Base-by-base conservation (phyloP, 2,888 invertebrate species). In the Hyposoter dolosus region DNA sequence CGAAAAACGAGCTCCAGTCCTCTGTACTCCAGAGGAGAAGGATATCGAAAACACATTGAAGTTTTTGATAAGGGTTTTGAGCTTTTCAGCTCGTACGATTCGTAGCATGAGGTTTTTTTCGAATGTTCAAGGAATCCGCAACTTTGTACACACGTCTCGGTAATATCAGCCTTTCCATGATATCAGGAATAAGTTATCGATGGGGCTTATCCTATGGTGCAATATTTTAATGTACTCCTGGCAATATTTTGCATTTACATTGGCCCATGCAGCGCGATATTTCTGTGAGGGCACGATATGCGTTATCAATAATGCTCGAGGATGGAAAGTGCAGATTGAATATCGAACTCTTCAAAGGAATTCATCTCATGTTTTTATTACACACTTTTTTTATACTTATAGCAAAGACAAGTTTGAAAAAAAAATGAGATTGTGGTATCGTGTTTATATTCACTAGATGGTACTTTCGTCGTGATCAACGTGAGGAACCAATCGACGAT, bases 401-500 rank as follows among this genome's bases (percentile, higher is more conserved):
- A n/a, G 12, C n/a, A 32, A 35, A 40, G 6, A 7, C 17, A 17
- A 65, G 15, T 15, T 17, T 17, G n/a, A 65, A 10, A 19, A 43
- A 40, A 40, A 68, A 45, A 7, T 1, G 28, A 35, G 35, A 65
- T 71, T 47, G 19, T 32, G 53, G 45, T 68, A 82, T 63, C 68
- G 47, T 78, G 63, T 87, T 82, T 75, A 28, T 71, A 7, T 83
- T 72, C 80, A 86, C n/a, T 89, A 95, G 95, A 75, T 95, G 95
- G 95, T 94, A 95, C 88, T 94, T 94, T 65, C 94, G 94, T 83
- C 93, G 94, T 4, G 93, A 94, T 83, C 95, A 94, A 86, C 94
- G 94, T 53, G 95, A 95, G 82, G 95, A 95, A 81, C 94, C 94
- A 35, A 94, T 95, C 82, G 95, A 95, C 85, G 94, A 94, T 78